Percentiles rank a stretch among this genome's conserved stretches.
These are phyloP conservation scores for Erethizon dorsatum DNA, from an alignment of 2,797 vertebrate species.

Conservation along the genomic window DNA sequence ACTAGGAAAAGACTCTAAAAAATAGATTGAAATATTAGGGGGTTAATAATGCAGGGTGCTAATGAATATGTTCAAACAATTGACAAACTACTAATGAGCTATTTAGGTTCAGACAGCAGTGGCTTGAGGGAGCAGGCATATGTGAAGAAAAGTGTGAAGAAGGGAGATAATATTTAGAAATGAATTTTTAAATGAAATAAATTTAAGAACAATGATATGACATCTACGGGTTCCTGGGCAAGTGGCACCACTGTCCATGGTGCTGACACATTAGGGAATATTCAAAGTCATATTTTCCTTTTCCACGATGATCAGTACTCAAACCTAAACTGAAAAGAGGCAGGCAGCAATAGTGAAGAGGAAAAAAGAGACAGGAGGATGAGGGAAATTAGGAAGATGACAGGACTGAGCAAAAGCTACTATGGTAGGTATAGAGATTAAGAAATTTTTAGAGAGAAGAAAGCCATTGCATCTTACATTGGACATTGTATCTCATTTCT, in stretches of 20 bases:
- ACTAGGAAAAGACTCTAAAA: neutral
- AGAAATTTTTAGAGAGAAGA: neutral
- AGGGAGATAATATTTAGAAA: neutral
- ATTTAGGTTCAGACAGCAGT: neutral
- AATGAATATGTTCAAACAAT: neutral
- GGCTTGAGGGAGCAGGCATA: neutral
- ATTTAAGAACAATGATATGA: neutral
- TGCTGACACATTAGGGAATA: neutral
- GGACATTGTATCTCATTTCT: neutral
- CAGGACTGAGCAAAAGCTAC: neutral
- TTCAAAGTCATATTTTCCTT: neutral
- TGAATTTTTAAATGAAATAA: conserved; percentile 13
- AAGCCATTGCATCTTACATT: neutral
- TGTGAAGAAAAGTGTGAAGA: neutral
- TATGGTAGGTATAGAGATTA: neutral
- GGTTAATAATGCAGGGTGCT: neutral
- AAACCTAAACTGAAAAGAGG: neutral
- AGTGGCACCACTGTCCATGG: fast-evolving
- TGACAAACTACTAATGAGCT: neutral
- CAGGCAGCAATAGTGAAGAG: neutral
- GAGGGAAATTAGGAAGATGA: neutral
- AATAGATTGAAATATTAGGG: neutral
- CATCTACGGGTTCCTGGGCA: neutral
- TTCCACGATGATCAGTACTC: neutral
- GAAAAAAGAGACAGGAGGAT: neutral